These are phyloP conservation scores for Ladona fulva DNA, from an alignment of 1,140 invertebrate genomes.

Conservation along the genomic window DNA sequence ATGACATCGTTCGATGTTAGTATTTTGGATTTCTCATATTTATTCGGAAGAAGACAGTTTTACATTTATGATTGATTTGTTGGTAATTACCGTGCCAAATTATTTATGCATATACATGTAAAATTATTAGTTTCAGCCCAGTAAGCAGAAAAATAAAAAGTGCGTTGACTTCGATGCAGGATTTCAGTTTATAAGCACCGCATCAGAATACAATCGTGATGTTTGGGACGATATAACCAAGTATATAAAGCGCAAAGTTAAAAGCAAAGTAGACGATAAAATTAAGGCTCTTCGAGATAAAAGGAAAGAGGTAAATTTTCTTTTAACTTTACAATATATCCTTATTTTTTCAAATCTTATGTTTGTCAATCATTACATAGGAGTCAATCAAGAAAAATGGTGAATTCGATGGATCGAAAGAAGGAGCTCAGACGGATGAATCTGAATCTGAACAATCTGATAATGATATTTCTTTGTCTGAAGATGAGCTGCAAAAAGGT, in stretches of 20 bases:
- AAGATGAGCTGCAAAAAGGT: slow-evolving; percentile 30
- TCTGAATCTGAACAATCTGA: slow-evolving; percentile 25
- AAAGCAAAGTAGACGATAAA: slow-evolving; percentile 76
- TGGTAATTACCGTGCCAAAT: too few species aligned
- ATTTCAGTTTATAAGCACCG: slow-evolving; percentile 63
- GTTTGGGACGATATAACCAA: slow-evolving; percentile 79
- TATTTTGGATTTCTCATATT: too few species aligned
- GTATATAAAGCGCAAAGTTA: slow-evolving; percentile 70
- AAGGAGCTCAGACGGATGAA: slow-evolving; percentile 21
- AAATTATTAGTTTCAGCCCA: slow-evolving; percentile 61
- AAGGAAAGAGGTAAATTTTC: slow-evolving; percentile 20
- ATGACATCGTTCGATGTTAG: too few species aligned
- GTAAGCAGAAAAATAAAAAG: slow-evolving; percentile 59
- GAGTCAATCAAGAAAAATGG: slow-evolving; percentile 22
- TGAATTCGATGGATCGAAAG: slow-evolving; percentile 22
- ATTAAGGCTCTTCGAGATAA: slow-evolving; percentile 54
- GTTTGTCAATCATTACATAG: not conserved
- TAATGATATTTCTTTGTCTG: slow-evolving; percentile 20
- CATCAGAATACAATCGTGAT: slow-evolving; percentile 67
- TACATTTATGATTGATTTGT: too few species aligned
- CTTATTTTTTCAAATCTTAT: not conserved
- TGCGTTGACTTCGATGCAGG: slow-evolving; percentile 61
- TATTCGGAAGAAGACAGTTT: too few species aligned
- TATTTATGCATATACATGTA: too few species aligned
- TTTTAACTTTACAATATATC: slow-evolving; percentile 12